Percentiles rank a stretch among this genome's conserved stretches.
phyloP scores from a whole-genome alignment of 2,888 invertebrate species.

The Eumacrocentrus americanus region DNA sequence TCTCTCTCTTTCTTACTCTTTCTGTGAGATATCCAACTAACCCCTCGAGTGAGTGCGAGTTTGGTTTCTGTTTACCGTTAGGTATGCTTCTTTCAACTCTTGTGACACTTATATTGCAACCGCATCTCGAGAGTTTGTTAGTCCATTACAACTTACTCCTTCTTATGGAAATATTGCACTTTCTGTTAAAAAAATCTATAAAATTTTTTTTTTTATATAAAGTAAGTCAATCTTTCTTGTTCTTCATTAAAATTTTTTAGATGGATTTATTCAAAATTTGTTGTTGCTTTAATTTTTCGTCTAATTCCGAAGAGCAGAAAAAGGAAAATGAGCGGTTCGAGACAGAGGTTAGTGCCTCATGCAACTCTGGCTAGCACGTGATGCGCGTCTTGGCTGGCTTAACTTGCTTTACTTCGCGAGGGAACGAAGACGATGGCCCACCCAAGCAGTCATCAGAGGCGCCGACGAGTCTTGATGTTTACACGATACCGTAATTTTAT shows the following conservation, averaged over 20 bases:
- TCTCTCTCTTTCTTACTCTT: background rate
- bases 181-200: no score
- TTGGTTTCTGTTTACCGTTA: slow-evolving; percentile 49
- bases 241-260: no score
- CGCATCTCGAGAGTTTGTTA: background rate
- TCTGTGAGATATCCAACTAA: slow-evolving; percentile 19
- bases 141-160: no score
- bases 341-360: slow-evolving; percentile 38
- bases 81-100: slow-evolving; percentile 32
- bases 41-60: slow-evolving; percentile 28
- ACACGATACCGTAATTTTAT: slow-evolving; percentile 59
- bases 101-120: slow-evolving; percentile 24
- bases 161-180: no score
- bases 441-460: slow-evolving; percentile 58
- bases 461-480: slow-evolving; percentile 57
- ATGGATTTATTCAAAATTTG: no score
- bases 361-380: slow-evolving; percentile 53
- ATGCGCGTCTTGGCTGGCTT: slow-evolving; percentile 34
- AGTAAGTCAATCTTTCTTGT: no score
- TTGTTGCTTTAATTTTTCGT: no score
- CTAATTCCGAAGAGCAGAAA: no score
- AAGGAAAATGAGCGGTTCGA: no score
- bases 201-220: no score
- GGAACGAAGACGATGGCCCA: slow-evolving; percentile 44
- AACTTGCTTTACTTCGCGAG: slow-evolving; percentile 16